Evolutionary conservation across 2,888 invertebrate species (phyloP), one percentile per base, ranked within the genome.

Genomic region (Scaptodrosophila latifasciaeformis): DNA sequence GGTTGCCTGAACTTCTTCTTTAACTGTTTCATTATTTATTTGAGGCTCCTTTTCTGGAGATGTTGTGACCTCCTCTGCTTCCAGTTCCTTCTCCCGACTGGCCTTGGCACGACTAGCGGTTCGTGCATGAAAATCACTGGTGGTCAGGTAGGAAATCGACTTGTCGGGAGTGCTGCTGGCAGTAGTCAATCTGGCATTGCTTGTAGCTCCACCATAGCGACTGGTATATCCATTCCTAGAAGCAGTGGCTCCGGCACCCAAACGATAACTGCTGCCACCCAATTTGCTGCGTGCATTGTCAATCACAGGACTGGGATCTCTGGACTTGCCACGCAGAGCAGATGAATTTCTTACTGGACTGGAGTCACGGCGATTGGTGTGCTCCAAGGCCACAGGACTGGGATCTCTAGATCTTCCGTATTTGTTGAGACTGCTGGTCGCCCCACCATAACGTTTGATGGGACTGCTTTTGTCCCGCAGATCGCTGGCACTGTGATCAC

Each of bases 231-330:
- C 70, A 53, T 74, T 79, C 10, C 81, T 76, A 1, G 65, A 12
- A 6, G 71, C 60, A 2, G 57, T 65, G 1, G 48, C 42, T 18
- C 57, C 4, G 17, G 52, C 49, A 6, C 67, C 60, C 64, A 77
- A 58, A 18, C 80, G 63, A 51, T 82, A 82, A 0, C 78, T 67
- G 42, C 68, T 70, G 47, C 70, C 76, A 6, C 63, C 70, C 10
- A 72, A 45, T 53, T 79, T 79, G 13, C 61, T 62, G 66, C 88
- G 87, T 18, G 88, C 59, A 15, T 35, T 37, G 17, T 81, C 78
- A 35, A 76, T 62, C n/a, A 65, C 88, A 9, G 89, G 89, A 72
- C 89, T 89, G 4, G 88, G 80, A 49, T 88, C 88, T 56, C 89
- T 85, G 15, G 89, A 86, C 29, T 82, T 87, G 1, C 82, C 84